phyloP scores from a whole-genome alignment of 2,113 vertebrate genomes.

The Rhabdomys dilectus region DNA sequence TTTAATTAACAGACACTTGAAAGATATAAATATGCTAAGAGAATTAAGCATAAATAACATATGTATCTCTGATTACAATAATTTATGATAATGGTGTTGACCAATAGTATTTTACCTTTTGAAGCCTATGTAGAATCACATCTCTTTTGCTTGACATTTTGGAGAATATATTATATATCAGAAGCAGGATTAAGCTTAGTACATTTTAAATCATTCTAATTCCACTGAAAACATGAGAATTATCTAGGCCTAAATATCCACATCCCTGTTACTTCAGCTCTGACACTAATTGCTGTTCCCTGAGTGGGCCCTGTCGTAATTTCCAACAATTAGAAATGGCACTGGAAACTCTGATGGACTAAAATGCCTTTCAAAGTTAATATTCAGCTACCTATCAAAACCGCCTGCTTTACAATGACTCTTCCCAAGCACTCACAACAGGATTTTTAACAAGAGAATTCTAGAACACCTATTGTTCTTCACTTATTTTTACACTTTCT shows the following conservation, averaged over 20 bases:
- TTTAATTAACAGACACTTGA: neutral
- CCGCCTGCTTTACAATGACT: accelerated
- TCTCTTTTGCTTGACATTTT: neutral
- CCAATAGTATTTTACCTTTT: neutral
- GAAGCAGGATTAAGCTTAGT: neutral
- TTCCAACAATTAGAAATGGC: accelerated
- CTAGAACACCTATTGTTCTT: neutral
- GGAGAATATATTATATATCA: neutral
- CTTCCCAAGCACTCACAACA: neutral
- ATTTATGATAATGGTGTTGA: neutral
- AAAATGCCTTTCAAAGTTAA: accelerated
- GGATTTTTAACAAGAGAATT: neutral
- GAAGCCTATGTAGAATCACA: neutral
- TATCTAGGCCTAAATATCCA: neutral
- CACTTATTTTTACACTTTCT: neutral
- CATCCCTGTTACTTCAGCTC: accelerated
- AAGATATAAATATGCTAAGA: neutral
- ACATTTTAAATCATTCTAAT: neutral
- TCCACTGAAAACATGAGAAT: neutral
- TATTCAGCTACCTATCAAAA: neutral
- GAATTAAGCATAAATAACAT: neutral
- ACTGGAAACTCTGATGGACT: neutral
- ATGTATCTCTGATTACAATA: neutral
- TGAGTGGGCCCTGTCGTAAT: accelerated
- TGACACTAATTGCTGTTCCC: neutral